Evolutionary conservation across 2,888 invertebrate genomes (phyloP), one percentile per base, ranked within the genome.

Genomic region (Escarpia spicata): DNA sequence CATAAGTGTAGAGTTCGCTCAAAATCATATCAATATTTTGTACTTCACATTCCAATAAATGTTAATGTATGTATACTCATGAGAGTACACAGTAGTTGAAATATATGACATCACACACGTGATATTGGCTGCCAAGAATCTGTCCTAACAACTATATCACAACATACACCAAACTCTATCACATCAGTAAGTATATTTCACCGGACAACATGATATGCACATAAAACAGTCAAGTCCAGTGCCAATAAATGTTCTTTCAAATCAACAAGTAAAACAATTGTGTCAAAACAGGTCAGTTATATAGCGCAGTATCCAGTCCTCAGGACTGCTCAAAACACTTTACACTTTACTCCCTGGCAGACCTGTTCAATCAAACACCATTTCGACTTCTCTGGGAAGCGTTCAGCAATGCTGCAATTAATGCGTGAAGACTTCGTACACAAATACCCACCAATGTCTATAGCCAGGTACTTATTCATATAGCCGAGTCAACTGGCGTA

Each of bases 1-100:
- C 19, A 19, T 15, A 3, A 26, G 75, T 75, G 4, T 43, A 15
- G 44, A 15, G 8, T 91, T 43, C 8, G 44, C 6, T 43, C 44
- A 91, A 15, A 37, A 19, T 43, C 44, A 37, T 91, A 91, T 31
- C 15, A 43, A 31, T 31, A n/a, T 91, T 15, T 91, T 43, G 43
- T 43, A 43, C 43, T 91, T 15, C 8, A 91, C 44, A 91, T 91
- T 43, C 44, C 43, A 43, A 91, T 91, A 91, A 43, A 91, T 91
- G 4, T 31, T 91, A 2, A 91, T 12, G 52, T 52, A 37, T 37
- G 44, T 43, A 91, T 43, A 91, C 19, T 91, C 37, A 19, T 91
- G 37, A 37, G 37, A 37, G 37, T 37, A 37, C 37, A 37, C 37
- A 37, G 75, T 26, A 8, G 26, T 75, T 75, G 75, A 75, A 26